phyloP scores from a whole-genome alignment of 2,888 invertebrate species.

The Netelia inedita region DNA sequence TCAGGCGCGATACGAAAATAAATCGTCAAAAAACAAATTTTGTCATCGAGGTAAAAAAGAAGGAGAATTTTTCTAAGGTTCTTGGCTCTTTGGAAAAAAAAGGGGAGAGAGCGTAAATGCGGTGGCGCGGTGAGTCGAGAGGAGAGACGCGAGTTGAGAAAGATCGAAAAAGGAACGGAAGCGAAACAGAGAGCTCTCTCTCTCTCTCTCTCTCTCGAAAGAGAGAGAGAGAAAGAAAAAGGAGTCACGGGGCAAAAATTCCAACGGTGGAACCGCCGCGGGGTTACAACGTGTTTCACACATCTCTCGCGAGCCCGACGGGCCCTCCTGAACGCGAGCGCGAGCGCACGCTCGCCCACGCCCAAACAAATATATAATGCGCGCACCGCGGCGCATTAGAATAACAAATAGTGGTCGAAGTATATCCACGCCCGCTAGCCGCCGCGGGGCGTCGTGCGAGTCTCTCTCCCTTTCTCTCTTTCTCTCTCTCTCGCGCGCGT shows the following conservation, averaged over 20 bases:
- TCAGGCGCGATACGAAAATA: too few relatives aligned
- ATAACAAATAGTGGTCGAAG: conserved; percentile 84
- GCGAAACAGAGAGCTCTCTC: conserved; percentile 37
- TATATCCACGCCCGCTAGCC: conserved; percentile 80
- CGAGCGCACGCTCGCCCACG: conserved; percentile 79
- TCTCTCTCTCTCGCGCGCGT: background rate
- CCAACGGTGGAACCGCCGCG: conserved; percentile 77
- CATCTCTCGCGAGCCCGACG: conserved; percentile 75
- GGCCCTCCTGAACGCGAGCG: conserved; percentile 65
- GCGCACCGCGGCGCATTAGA: conserved; percentile 80
- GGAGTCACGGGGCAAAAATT: conserved; percentile 73
- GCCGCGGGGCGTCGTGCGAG: conserved; percentile 78
- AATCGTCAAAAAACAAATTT: conserved; percentile 3
- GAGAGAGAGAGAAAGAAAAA: background rate
- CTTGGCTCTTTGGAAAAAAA: conserved; percentile 46
- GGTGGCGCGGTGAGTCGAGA: conserved; percentile 41
- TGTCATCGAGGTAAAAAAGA: background rate
- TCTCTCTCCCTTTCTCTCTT: conserved; percentile 47
- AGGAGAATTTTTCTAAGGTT: background rate
- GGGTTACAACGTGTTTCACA: conserved; percentile 84
- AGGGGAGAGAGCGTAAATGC: conserved; percentile 62
- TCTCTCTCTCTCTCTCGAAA: too few relatives aligned
- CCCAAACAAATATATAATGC: conserved; percentile 81
- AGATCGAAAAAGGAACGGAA: conserved; percentile 41
- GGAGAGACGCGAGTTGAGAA: conserved; percentile 2